Conservation (phyloP, 2,888 invertebrate species). For the Himalopsyche tibetana region DNA sequence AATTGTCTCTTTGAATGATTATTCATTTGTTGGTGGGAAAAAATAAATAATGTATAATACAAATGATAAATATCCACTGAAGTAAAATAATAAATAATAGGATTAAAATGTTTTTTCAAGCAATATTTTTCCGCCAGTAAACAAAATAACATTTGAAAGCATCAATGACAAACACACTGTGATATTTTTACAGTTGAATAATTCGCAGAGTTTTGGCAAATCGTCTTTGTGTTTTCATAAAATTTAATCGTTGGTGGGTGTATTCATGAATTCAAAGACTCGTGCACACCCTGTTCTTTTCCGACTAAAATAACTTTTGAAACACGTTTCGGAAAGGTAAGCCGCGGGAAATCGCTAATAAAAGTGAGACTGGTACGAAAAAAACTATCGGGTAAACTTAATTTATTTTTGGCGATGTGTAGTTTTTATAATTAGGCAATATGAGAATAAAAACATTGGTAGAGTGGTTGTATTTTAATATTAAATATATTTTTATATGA, state of each 20-base stretch:
- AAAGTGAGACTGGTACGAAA: not conserved
- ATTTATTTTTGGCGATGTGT: not conserved
- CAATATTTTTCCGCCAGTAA: not conserved
- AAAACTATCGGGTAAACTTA: not conserved
- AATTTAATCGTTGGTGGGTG: not conserved
- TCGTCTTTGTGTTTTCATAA: slow-evolving; percentile 11
- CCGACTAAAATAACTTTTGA: not conserved
- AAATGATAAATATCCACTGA: too few relatives aligned
- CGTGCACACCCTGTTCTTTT: not conserved
- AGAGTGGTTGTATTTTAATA: too few relatives aligned
- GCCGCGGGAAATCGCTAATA: not conserved
- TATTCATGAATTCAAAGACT: not conserved
- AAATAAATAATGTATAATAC: too few relatives aligned
- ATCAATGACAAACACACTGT: not conserved
- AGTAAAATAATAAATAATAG: too few relatives aligned
- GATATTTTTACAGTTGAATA: not conserved
- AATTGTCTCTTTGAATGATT: too few relatives aligned
- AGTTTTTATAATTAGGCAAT: not conserved
- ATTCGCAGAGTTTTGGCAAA: not conserved
- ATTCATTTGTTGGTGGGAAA: too few relatives aligned
- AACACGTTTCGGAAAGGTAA: not conserved
- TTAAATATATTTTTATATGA: too few relatives aligned
- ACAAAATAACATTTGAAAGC: not conserved
- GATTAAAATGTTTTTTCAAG: too few relatives aligned
- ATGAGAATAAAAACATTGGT: too few relatives aligned